Base-by-base conservation (phyloP, 2,797 vertebrate species). In the Huso huso region DNA sequence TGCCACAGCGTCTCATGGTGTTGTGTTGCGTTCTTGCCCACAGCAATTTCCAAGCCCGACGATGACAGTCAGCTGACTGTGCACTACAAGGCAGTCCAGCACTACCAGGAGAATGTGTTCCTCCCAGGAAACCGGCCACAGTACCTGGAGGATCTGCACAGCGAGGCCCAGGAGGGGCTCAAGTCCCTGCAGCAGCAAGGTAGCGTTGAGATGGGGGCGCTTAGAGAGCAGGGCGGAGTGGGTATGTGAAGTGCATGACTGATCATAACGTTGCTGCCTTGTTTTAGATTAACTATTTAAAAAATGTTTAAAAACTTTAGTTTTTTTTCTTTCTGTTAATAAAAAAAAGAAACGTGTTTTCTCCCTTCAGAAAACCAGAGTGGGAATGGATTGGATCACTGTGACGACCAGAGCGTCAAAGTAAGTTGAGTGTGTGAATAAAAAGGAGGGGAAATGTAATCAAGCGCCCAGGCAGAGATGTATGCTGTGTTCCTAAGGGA, bases 111-210 rank as follows among this genome's bases (percentile, higher is more conserved):
- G 83, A 98, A 99, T 8, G 89, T 96, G 66, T 99, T 99, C 83
- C 90, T 94, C 61, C 95, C 97, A 78, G 81, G 81, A 11, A 88
- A 86, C 69, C 88, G 93, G 3, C 81, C 87, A 7, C 85, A 92
- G 18, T 91, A 96, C 78, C 80, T 99, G 71, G 91, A 97, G 75
- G 93, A 96, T 76, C 89, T 99, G 65, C 95, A 97, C 84, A 89
- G 75, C 0, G 93, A 98, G 84, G 96, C 96, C 7, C 90, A 89
- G 81, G 87, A 93, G 68, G 95, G 95, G 1, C 81, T 97, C 53
- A 95, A 94, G 77, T 91, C 93, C 74, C 85, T 92, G 64, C 95
- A 95, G 81, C 87, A 93, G 74, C 93, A 96, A 86, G 96, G 96
- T 98, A 37, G 23, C 23, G 23, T 37, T 37, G 23, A 37, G 23